phyloP scores from a whole-genome alignment of 2,797 vertebrate genomes.

The Melanotaenia maccullochi region DNA sequence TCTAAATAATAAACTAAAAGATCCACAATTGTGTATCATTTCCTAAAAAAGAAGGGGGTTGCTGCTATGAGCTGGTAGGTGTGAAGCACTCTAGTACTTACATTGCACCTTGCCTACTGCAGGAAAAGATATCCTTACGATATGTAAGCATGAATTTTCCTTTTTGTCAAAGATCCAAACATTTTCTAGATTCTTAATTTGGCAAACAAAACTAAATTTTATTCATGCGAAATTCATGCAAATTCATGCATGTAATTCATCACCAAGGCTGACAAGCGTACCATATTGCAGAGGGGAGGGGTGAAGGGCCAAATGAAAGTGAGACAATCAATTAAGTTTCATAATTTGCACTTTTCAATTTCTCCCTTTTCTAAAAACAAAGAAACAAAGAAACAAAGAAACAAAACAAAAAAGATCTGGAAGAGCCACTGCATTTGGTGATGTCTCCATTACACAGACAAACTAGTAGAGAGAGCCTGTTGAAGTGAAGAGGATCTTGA shows the following conservation, averaged over 20 bases:
- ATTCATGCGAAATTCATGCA: constrained; percentile 97
- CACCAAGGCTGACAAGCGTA: constrained; percentile 95
- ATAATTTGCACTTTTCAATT: constrained; percentile 85
- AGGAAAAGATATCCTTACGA: constrained; percentile 53
- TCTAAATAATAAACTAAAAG: constrained; percentile 26
- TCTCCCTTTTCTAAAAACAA: constrained; percentile 66
- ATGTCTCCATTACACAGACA: constrained; percentile 75
- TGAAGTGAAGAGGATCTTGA: constrained; percentile 85
- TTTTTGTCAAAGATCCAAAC: constrained; percentile 73
- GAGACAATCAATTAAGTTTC: constrained; percentile 94
- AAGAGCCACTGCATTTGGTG: constrained; percentile 16
- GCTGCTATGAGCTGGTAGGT: constrained; percentile 48
- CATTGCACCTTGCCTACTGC: constrained; percentile 21
- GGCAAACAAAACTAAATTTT: constrained; percentile 90
- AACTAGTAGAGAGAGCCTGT: constrained; percentile 86
- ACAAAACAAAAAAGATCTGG: constrained; percentile 13
- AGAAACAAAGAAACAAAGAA: too few relatives aligned
- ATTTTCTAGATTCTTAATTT: constrained; percentile 85
- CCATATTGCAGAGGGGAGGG: constrained; percentile 92
- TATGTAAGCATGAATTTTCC: constrained; percentile 56
- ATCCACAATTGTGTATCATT: constrained; percentile 4
- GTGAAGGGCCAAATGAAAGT: constrained; percentile 89
- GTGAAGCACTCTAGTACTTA: constrained; percentile 45
- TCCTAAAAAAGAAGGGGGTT: constrained; percentile 22
- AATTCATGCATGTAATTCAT: constrained; percentile 97